These are phyloP conservation scores for Drosophila burlai DNA, from an alignment of 1,140 invertebrate species.

Conservation along the genomic window DNA sequence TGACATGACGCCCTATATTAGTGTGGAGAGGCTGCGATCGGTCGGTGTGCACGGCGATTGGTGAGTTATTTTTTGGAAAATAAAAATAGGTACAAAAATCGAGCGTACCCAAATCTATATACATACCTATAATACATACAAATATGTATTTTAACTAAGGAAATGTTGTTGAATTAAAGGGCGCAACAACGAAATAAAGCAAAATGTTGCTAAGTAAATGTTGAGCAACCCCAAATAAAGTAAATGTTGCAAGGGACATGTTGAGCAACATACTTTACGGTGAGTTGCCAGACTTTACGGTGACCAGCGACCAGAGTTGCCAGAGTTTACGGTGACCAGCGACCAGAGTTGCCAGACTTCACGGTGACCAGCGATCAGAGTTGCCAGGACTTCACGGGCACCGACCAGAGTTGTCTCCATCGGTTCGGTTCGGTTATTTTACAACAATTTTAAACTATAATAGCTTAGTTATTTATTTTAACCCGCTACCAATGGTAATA, in stretches of 20 bases:
- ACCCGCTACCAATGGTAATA: no score
- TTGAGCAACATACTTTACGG: neutral
- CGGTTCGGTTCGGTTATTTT: no score
- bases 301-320: no score
- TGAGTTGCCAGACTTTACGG: no score
- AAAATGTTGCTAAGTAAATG: neutral
- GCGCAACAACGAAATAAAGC: neutral
- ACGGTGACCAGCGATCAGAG: no score
- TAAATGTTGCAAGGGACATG: neutral
- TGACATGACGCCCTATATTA: neutral
- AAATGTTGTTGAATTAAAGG: neutral
- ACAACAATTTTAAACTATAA: no score
- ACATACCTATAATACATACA: neutral
- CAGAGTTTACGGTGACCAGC: no score
- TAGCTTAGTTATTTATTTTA: no score
- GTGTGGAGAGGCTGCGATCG: conserved; percentile 7
- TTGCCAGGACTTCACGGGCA: no score
- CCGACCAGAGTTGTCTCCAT: no score
- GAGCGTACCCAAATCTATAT: neutral
- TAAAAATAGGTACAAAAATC: neutral
- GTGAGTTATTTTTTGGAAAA: conserved; percentile 21
- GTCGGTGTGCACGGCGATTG: conserved; percentile 14
- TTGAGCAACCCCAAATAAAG: neutral
- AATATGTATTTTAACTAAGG: neutral
- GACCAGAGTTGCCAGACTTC: no score